phyloP scores from a whole-genome alignment of 1,140 invertebrate genomes.

The Oryctes rhinoceros region DNA sequence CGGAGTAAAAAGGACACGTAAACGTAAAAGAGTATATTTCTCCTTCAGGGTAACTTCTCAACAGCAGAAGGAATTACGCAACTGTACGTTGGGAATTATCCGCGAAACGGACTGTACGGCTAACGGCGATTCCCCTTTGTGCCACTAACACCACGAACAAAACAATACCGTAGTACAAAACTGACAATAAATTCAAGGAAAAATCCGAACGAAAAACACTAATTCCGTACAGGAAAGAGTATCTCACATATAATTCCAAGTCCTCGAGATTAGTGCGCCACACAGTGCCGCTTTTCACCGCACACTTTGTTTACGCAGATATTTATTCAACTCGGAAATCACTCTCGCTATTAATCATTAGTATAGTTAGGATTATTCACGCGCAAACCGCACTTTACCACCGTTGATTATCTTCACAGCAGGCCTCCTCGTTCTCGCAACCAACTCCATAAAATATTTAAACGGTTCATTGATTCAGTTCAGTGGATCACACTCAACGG shows the following conservation, averaged over 20 bases:
- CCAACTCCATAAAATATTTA: conserved; percentile 45
- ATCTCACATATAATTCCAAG: conserved; percentile 20
- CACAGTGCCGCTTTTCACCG: background rate
- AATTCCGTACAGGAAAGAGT: conserved; percentile 28
- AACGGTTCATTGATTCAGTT: conserved; percentile 37
- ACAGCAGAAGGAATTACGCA: conserved; percentile 26
- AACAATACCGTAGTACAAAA: conserved; percentile 31
- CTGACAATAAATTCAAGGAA: conserved; percentile 6
- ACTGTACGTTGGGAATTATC: conserved; percentile 2
- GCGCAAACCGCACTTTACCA: conserved; percentile 35
- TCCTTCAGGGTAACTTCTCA: background rate
- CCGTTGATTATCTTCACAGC: conserved; percentile 53
- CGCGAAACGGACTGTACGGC: background rate
- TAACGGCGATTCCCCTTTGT: conserved; percentile 37
- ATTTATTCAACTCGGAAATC: conserved; percentile 17
- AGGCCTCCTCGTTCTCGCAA: conserved; percentile 42
- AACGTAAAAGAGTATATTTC: conserved; percentile 17
- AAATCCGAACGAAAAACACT: conserved; percentile 18
- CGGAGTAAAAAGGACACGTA: conserved; percentile 21
- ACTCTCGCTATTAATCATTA: conserved; percentile 14
- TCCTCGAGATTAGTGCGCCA: conserved; percentile 20
- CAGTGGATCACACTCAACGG: conserved; percentile 51
- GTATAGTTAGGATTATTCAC: conserved; percentile 27
- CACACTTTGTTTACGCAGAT: conserved; percentile 8
- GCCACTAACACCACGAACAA: conserved; percentile 40